Conservation (phyloP, 2,797 vertebrate genomes). For the Chelidonichthys spinosus region DNA sequence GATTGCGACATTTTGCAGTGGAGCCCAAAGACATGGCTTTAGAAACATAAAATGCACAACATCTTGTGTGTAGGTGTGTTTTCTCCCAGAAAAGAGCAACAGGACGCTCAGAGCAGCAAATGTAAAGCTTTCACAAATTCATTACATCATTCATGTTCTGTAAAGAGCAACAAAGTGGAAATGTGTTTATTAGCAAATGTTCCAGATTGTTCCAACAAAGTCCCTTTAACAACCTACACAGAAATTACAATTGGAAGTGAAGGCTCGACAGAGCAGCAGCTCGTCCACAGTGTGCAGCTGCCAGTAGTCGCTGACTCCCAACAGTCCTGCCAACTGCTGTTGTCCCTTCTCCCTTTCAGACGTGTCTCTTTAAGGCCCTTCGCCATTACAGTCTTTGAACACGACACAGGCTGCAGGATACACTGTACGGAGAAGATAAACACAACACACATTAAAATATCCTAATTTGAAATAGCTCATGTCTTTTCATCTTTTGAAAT, state of each 20-base stretch:
- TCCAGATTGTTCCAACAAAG: slow-evolving; percentile 46
- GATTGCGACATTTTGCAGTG: neutral
- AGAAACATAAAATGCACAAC: slow-evolving; percentile 37
- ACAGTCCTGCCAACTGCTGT: slow-evolving; percentile 61
- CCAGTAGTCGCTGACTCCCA: slow-evolving; percentile 57
- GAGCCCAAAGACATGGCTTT: slow-evolving; percentile 12
- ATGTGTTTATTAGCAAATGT: slow-evolving; percentile 51
- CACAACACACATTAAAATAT: slow-evolving; percentile 34
- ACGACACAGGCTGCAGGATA: slow-evolving; percentile 41
- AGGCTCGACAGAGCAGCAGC: slow-evolving; percentile 49
- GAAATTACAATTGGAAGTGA: slow-evolving; percentile 58
- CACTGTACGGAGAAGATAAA: slow-evolving; percentile 57
- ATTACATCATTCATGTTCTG: slow-evolving; percentile 38
- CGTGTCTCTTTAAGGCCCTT: slow-evolving; percentile 37
- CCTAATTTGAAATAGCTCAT: slow-evolving; percentile 45
- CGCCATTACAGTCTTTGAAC: slow-evolving; percentile 38
- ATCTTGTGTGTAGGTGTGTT: neutral
- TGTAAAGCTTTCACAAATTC: slow-evolving; percentile 33
- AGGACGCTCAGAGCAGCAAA: neutral
- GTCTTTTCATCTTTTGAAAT: slow-evolving; percentile 53
- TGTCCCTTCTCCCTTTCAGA: slow-evolving; percentile 50
- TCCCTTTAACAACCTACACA: slow-evolving; percentile 50
- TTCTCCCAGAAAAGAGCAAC: neutral
- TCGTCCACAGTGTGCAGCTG: slow-evolving; percentile 51
- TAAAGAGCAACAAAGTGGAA: slow-evolving; percentile 34